Base-by-base conservation (phyloP, 2,797 vertebrate species). In the Cyprinodon diabolis region DNA sequence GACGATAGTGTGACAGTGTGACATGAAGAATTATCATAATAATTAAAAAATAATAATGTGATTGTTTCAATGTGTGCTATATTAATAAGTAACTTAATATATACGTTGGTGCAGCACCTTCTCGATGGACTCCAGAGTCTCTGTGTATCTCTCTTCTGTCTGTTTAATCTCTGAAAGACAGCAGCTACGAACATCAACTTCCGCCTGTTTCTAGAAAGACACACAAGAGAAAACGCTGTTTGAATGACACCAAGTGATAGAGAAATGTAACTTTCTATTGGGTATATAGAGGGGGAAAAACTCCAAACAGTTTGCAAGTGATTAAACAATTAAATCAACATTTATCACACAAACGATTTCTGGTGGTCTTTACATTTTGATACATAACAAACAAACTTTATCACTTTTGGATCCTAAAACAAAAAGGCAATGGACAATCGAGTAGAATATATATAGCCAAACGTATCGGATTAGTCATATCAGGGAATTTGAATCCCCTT, bases 131-230 rank as follows among this genome's bases (percentile, higher is more conserved):
- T 94, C 92, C 84, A 94, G 83, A 7, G 93, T 93, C 89, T 98
- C 97, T 0, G 97, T 97, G 78, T 98, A 98, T 89, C 97, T 98
- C 93, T 98, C 97, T 82, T 98, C 97, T 0, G 97, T 98, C 91
- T 98, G 97, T 88, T 96, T 97, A 92, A 98, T 98, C 94, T 98
- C 97, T 69, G 94, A 78, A 9, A 98, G 94, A 84, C 97, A 98
- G 89, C 96, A 98, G 90, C 93, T 96, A 21, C 97, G 95, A 66
- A 98, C 93, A 19, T 98, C 97, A 60, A 96, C 93, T 93, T 97
- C 97, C 65, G 84, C 90, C 90, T 92, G 95, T 86, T 96, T 97
- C 96, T 96, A 86, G 72, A 93, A 86, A 91, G 13, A 89, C 21
- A 37, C 21, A 71, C 3, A 40, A 77, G 54, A 78, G 35, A 70